Conservation (phyloP, 2,888 invertebrate species). For the Halictus ligatus region DNA sequence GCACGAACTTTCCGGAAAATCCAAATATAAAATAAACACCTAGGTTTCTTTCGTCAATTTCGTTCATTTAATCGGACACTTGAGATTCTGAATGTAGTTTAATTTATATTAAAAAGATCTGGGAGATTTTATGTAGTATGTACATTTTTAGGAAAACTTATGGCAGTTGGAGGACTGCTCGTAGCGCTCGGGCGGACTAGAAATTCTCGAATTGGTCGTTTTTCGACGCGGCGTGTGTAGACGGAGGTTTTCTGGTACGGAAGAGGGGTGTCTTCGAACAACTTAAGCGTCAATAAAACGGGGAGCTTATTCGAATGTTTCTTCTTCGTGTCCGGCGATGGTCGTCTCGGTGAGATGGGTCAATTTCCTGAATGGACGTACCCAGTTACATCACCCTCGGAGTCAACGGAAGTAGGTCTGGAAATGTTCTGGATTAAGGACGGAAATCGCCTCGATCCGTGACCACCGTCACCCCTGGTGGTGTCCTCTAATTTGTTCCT, state of each 20-base stretch:
- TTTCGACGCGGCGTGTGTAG: too few species aligned
- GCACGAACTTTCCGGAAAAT: too few species aligned
- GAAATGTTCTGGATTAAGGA: conserved; percentile 65
- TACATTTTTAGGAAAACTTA: not conserved
- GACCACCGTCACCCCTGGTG: conserved; percentile 49
- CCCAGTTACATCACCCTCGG: conserved; percentile 66
- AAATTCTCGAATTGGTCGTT: not conserved
- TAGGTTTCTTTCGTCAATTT: too few species aligned
- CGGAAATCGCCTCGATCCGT: conserved; percentile 71
- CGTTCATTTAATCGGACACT: too few species aligned
- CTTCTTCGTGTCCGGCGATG: conserved; percentile 53
- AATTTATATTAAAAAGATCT: too few species aligned
- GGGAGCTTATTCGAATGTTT: conserved; percentile 35
- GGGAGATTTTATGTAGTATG: too few species aligned
- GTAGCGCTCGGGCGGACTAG: not conserved
- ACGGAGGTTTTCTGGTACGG: too few species aligned
- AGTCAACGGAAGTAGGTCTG: conserved; percentile 67
- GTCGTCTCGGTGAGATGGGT: conserved; percentile 66
- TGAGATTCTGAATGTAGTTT: too few species aligned
- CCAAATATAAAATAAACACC: too few species aligned
- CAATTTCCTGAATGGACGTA: conserved; percentile 74
- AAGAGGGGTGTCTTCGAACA: not conserved
- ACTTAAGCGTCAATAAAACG: conserved; percentile 43
- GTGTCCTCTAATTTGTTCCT: conserved; percentile 65
- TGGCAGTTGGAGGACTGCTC: not conserved